Percentiles rank a stretch among this genome's conserved stretches.
These are phyloP conservation scores for roundworm (Caenorhabditis elegans) DNA, from an alignment of 1,140 invertebrate species.

Conservation along the genomic window WBcel235 BX284605.5:12491001-12491500, in stretches of 20 bases:
- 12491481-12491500: no score
- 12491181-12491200: not conserved
- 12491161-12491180: not conserved
- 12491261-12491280: no score
- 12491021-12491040: constrained; percentile 71
- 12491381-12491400: no score
- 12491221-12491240: constrained; percentile 7
- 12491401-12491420: no score
- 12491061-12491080: constrained; percentile 70
- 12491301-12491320: not conserved
- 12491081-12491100: no score
- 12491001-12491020: constrained; percentile 70
- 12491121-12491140: no score
- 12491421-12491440: no score
- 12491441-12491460: no score
- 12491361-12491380: not conserved
- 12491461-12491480: no score
- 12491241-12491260: not conserved
- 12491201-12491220: not conserved
- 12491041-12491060: constrained; percentile 71
- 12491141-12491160: no score
- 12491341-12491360: not conserved
- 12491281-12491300: constrained; percentile 23
- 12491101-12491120: no score
- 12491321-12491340: constrained; percentile 29